Evolutionary conservation across 2,113 vertebrate species (phyloP), one percentile per base, ranked within the genome.

Genomic region (Probosciger aterrimus): DNA sequence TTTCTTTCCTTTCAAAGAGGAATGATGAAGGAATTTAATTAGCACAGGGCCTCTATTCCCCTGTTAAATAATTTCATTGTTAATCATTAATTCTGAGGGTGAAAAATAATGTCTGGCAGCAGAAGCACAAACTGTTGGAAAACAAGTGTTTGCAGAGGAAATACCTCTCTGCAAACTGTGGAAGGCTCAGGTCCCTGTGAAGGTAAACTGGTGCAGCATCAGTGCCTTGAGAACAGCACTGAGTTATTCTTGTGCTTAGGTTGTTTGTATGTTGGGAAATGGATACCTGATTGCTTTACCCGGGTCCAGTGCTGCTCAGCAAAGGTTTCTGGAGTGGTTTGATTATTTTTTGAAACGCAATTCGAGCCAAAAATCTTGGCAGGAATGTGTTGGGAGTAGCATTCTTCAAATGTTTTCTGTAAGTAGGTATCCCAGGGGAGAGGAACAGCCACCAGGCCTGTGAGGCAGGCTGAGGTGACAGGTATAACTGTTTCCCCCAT

Each of bases 41-140:
- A 96, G 49, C 92, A 53, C 13, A 8, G 37, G 37, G 44, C 81
- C 15, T 84, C 70, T 82, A 59, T 91, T 92, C 77, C 74, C 81
- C 33, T 84, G 84, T 95, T 86, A 93, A 95, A 92, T 89, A 85
- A 84, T 73, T 73, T 92, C 92, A 93, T 91, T 85, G 91, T 92
- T 96, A 95, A 92, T 94, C 86, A 93, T 96, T 91, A 95, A 87
- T 92, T 93, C 83, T 73, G 92, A 93, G 57, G 27, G 83, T 37
- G 64, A 88, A 47, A 79, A 69, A 33, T 8, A 86, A 90, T 5
- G 57, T 35, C 62, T 96, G 88, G 62, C 86, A 86, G 83, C 77
- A 84, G 60, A 80, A 93, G 43, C 43, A 83, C 20, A 63, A 90
- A 88, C 71, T 77, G 57, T 57, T 93, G 73, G 77, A 76, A 92